A percentile compares a stretch with the other conserved stretches of the same genome.
Conservation (phyloP, 2,888 invertebrate genomes). For the Parnassius mnemosyne region DNA sequence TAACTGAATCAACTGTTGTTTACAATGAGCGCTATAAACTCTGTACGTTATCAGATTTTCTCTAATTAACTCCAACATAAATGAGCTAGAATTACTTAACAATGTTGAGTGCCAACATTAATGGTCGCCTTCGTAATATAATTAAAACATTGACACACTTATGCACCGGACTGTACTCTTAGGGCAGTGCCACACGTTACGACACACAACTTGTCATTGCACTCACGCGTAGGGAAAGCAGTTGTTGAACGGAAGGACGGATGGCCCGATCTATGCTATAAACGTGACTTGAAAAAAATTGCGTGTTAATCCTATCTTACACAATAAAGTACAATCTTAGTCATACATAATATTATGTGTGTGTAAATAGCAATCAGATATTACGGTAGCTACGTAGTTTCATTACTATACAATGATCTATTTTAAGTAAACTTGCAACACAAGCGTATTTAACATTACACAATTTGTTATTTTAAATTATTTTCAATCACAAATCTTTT, state of each 20-base stretch:
- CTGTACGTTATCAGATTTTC: conserved; percentile 26
- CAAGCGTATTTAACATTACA: conserved; percentile 20
- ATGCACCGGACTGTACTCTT: conserved; percentile 43
- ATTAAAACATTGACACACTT: conserved; percentile 63
- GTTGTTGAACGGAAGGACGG: conserved; percentile 56
- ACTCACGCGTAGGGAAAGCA: conserved; percentile 70
- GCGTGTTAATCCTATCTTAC: conserved; percentile 35
- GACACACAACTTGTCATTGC: conserved; percentile 44
- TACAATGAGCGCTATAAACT: conserved; percentile 17
- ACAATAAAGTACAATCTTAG: neutral
- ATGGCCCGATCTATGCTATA: conserved; percentile 41
- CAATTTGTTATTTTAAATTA: conserved; percentile 24
- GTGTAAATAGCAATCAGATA: neutral
- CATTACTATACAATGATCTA: conserved; percentile 26
- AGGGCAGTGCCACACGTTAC: conserved; percentile 43
- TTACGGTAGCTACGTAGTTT: conserved; percentile 3
- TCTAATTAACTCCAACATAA: conserved; percentile 26
- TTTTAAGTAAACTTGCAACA: conserved; percentile 16
- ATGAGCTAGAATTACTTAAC: conserved; percentile 26
- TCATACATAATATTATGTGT: too few relatives aligned
- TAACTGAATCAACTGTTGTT: conserved; percentile 1
- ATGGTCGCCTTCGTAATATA: conserved; percentile 45
- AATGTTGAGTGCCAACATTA: conserved; percentile 38
- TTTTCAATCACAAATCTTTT: conserved; percentile 18
- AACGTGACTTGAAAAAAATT: conserved; percentile 59